phyloP scores from a whole-genome alignment of 2,888 invertebrate genomes.

The Piscicola geometra region DNA sequence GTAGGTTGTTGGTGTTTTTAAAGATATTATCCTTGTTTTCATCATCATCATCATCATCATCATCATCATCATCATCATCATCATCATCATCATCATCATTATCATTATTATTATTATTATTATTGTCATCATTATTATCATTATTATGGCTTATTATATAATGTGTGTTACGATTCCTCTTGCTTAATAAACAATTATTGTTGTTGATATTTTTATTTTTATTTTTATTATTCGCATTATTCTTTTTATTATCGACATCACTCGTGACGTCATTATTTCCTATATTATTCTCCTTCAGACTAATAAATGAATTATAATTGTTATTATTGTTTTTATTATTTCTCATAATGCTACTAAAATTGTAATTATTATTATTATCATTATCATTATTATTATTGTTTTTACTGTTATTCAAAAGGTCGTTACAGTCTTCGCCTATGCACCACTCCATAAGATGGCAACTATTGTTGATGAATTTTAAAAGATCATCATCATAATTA shows the following conservation, averaged over 20 bases:
- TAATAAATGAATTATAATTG: background rate
- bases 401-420: background rate
- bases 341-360: background rate
- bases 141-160: background rate
- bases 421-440: background rate
- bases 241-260: background rate
- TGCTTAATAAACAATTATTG: background rate
- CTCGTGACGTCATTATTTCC: background rate
- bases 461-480: background rate
- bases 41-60: conserved; percentile 14
- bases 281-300: background rate
- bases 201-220: background rate
- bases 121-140: background rate
- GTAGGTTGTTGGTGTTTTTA: background rate
- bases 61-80: background rate
- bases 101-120: background rate
- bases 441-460: background rate
- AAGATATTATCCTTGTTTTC: background rate
- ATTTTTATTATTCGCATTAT: background rate
- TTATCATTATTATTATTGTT: background rate
- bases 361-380: background rate
- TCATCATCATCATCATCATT: background rate
- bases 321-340: conserved; percentile 7
- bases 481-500: background rate
- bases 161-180: background rate